Evolutionary conservation across 2,888 invertebrate species (phyloP), one percentile per base, ranked within the genome.

Genomic region (Dryadula phaetusa): DNA sequence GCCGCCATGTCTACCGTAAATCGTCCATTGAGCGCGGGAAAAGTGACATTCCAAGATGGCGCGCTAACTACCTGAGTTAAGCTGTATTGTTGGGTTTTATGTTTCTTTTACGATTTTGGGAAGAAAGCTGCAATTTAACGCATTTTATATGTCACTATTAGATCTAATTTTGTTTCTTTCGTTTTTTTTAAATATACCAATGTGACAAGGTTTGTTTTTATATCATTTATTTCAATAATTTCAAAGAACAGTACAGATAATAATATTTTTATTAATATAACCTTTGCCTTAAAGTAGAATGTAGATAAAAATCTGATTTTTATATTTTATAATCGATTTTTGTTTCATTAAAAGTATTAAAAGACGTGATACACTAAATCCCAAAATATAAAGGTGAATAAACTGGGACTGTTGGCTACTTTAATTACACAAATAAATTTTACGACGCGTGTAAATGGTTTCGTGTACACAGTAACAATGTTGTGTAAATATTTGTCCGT

Each of bases 1-100:
- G 88, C 88, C 91, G 78, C 82, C 77, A 79, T 80, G 91, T 92
- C 91, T 91, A 87, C 80, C 89, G 89, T 90, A 89, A 88, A 87
- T 87, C 85, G 84, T 85, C 80, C 89, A 90, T 88, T 89, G 84
- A 87, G 82, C 78, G 78, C 69, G 77, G 76, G 62, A 76, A 81
- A 84, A 87, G 87, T 79, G 79, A 77, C 80, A 77, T 78, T 77
- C 76, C 79, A 76, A 76, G 75, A 81, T 81, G 81, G 79, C 77
- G 77, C 74, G 72, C 71, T 78, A 80, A 81, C 82, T 86, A 86
- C 83, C 85, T 84, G 83, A 71, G 70, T 74, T 74, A 69, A 72
- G 67, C 70, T 71, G 71, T 72, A 74, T 73, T 72, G 72, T 72
- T 49, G 58, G 72, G 64, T 68, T 73, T 75, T 73, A 70, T 70